Evolutionary conservation across 2,113 vertebrate species (phyloP).

Genomic region (Philantomba maxwellii): DNA sequence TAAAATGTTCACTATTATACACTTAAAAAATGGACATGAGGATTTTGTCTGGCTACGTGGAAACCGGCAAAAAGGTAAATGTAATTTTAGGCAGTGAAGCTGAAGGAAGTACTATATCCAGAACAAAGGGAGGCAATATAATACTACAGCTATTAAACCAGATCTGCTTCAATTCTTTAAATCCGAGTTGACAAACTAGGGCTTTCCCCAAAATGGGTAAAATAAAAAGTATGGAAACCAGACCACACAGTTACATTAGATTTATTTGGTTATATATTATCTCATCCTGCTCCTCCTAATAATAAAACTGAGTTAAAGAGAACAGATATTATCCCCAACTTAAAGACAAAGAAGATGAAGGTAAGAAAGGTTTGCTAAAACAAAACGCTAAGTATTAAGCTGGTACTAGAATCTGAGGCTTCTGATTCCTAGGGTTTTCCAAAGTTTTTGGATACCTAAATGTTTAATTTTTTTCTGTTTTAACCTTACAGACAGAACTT

Average conservation of each 20-base stretch:
- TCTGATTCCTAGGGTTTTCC: not conserved
- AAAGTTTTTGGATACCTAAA: not conserved
- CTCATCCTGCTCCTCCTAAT: not conserved
- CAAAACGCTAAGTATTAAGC: not conserved
- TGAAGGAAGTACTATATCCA: not conserved
- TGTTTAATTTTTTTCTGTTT: not conserved
- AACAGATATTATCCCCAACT: not conserved
- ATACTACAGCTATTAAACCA: not conserved
- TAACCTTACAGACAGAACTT: not conserved
- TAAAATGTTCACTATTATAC: not conserved
- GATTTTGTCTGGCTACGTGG: not conserved
- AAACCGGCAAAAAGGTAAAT: slow-evolving; percentile 11
- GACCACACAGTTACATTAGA: not conserved
- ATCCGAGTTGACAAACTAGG: not conserved
- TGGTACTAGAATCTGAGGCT: not conserved
- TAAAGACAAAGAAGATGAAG: not conserved
- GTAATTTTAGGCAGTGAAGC: not conserved
- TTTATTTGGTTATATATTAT: not conserved
- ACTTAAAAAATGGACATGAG: not conserved
- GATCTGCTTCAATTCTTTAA: not conserved
- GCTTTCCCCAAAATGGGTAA: not conserved
- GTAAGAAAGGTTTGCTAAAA: not conserved
- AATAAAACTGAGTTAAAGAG: not conserved
- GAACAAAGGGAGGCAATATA: not conserved
- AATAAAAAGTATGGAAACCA: not conserved